phyloP scores from a whole-genome alignment of 2,797 vertebrate species.

The Dallia pectoralis region DNA sequence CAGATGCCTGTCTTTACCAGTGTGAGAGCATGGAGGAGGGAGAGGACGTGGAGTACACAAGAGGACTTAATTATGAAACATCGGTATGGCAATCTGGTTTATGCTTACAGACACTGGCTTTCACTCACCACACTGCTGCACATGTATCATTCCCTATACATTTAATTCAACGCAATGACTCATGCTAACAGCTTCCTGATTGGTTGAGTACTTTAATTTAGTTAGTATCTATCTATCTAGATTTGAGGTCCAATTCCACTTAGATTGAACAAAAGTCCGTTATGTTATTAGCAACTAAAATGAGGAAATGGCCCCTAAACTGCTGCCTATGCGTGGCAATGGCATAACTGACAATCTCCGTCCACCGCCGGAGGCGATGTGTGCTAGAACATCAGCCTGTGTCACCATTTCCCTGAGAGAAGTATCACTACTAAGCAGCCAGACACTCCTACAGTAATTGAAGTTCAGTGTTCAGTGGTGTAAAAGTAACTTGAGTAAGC shows the following conservation, averaged over 20 bases:
- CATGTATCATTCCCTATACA: not conserved
- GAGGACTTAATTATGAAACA: constrained; percentile 59
- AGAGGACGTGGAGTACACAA: constrained; percentile 59
- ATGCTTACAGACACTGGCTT: not conserved
- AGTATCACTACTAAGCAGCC: not conserved
- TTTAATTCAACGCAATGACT: not conserved
- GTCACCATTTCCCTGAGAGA: not conserved
- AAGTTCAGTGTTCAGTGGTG: not conserved
- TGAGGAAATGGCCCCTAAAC: not conserved
- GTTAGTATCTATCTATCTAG: too few relatives aligned
- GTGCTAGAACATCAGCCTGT: too few relatives aligned
- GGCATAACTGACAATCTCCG: not conserved
- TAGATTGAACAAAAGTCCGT: not conserved
- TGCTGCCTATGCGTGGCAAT: not conserved
- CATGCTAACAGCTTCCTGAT: not conserved
- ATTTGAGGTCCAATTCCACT: not conserved
- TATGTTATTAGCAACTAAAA: not conserved
- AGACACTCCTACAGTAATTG: not conserved
- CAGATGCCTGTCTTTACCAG: constrained; percentile 80
- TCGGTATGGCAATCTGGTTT: constrained; percentile 52
- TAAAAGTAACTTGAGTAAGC: not conserved
- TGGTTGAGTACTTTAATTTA: not conserved
- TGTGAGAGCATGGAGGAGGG: constrained; percentile 80
- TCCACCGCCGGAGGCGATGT: too few relatives aligned
- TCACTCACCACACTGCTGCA: not conserved